Evolutionary conservation across 2,888 invertebrate genomes (phyloP), one percentile per base, ranked within the genome.

Genomic region (Sclerodermus sp.): DNA sequence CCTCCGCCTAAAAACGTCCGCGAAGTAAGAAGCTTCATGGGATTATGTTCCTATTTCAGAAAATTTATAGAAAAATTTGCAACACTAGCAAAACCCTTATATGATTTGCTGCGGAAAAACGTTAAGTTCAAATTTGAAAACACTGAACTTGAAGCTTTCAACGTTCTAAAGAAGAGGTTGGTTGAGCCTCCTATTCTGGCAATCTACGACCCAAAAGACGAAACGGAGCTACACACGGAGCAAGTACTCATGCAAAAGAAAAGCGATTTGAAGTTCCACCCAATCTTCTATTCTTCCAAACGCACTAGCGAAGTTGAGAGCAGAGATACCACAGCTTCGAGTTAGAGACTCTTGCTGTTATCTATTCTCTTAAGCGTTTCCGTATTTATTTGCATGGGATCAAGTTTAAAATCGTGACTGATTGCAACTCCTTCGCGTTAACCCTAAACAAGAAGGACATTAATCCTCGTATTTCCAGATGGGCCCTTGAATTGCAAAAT

Each of bases 151-250:
- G 15, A 45, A 6, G 45, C 59, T 13, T 67, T 69, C 49, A 47
- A 61, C 12, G 34, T 16, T 15, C 42, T 66, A n/a, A 66, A 66
- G 47, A 31, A 4, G 12, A 37, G 31, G 32, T 51, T 69, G 40
- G 32, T 53, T 6, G 37, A 47, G 29, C 38, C 55, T 8, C 37
- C 39, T 3, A 39, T 39, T 8, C 14, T 39, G 6, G 3, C 39
- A 3, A 39, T 39, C 5, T 39, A 39, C 48, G 60, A 67, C 30
- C 68, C 70, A 0, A 43, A 49, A 9, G 47, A 57, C 15, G 64
- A 67, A 40, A 75, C 73, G 9, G 69, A 75, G 51, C 47, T 74
- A 37, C 73, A 76, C n/a, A 45, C 59, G 1, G 71, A 70, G 0
- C 62, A 63, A 0, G 64, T 74, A 10, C 50, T 73, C 23, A 15